These are phyloP conservation scores for Luehdorfia chinensis DNA, from an alignment of 1,140 invertebrate species.

Conservation along the genomic window DNA sequence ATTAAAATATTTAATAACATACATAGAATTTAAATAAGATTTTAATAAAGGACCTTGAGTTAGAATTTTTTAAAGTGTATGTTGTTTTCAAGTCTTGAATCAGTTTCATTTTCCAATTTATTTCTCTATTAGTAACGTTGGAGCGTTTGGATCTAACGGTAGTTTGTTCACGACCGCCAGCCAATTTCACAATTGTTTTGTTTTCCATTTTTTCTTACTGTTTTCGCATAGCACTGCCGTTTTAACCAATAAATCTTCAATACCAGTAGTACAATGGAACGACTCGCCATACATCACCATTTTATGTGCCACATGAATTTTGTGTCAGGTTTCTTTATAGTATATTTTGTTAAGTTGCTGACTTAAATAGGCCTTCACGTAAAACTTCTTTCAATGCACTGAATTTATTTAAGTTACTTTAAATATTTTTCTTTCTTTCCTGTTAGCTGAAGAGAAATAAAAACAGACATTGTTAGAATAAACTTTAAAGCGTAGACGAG, in stretches of 20 bases:
- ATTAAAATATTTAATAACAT: too few species aligned
- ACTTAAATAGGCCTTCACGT: too few species aligned
- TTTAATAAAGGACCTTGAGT: too few species aligned
- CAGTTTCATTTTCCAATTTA: slow-evolving; percentile 33
- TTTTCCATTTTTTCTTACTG: slow-evolving; percentile 33
- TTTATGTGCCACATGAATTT: slow-evolving; percentile 3
- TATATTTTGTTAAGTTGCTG: background rate
- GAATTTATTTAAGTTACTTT: too few species aligned
- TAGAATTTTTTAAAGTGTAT: too few species aligned
- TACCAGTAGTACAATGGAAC: slow-evolving; percentile 10
- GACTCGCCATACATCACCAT: slow-evolving; percentile 8
- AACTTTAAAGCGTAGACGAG: slow-evolving; percentile 4
- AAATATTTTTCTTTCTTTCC: slow-evolving; percentile 3
- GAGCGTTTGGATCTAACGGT: slow-evolving; percentile 24
- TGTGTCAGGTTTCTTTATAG: slow-evolving; percentile 10
- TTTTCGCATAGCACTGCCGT: slow-evolving; percentile 20
- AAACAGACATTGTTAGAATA: slow-evolving; percentile 5
- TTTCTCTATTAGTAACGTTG: slow-evolving; percentile 33
- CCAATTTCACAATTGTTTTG: slow-evolving; percentile 37
- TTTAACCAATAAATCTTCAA: slow-evolving; percentile 40
- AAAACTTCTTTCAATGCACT: too few species aligned
- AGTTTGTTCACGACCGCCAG: slow-evolving; percentile 33
- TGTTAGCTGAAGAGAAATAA: slow-evolving; percentile 5
- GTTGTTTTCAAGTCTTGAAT: background rate
- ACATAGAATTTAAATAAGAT: too few species aligned